Evolutionary conservation across 2,888 invertebrate genomes (phyloP).

Genomic region (Salpingus planirostris): DNA sequence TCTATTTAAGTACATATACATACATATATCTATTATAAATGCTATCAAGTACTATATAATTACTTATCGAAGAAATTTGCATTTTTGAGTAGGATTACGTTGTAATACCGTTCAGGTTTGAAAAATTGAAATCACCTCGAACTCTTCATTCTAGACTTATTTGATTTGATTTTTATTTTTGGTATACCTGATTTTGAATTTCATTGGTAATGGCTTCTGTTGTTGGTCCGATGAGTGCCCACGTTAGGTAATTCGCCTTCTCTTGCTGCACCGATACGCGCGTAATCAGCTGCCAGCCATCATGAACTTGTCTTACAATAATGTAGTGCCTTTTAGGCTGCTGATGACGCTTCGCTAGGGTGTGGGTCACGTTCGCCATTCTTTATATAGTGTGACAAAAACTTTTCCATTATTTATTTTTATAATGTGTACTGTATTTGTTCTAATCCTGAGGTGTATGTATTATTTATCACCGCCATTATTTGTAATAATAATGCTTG

Average conservation of each 20-base stretch:
- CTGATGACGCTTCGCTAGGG: constrained; percentile 42
- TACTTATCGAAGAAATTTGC: constrained; percentile 27
- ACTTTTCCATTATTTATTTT: constrained; percentile 36
- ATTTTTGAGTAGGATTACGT: constrained; percentile 38
- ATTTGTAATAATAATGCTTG: constrained; percentile 81
- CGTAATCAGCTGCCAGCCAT: constrained; percentile 42
- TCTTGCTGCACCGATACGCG: constrained; percentile 27
- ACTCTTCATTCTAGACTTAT: no score
- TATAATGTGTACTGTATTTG: constrained; percentile 44
- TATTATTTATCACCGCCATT: constrained; percentile 56
- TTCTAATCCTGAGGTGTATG: constrained; percentile 49
- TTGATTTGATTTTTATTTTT: no score
- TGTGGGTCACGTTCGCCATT: constrained; percentile 39
- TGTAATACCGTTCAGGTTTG: constrained; percentile 28
- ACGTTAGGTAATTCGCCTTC: constrained; percentile 6
- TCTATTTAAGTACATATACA: no score
- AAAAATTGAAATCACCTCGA: constrained; percentile 18
- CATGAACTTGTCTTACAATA: constrained; percentile 33
- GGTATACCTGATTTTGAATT: no score
- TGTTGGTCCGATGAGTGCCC: constrained; percentile 10
- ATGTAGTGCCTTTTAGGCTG: constrained; percentile 43
- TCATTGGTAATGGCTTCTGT: constrained; percentile 25
- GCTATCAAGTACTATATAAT: constrained; percentile 6
- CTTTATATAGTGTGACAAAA: constrained; percentile 29
- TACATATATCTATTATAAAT: constrained; percentile 12